Percentiles rank a stretch among this genome's conserved stretches.
Evolutionary conservation across 1,140 invertebrate species (phyloP).

Genomic region (Drosophila mauritiana): DNA sequence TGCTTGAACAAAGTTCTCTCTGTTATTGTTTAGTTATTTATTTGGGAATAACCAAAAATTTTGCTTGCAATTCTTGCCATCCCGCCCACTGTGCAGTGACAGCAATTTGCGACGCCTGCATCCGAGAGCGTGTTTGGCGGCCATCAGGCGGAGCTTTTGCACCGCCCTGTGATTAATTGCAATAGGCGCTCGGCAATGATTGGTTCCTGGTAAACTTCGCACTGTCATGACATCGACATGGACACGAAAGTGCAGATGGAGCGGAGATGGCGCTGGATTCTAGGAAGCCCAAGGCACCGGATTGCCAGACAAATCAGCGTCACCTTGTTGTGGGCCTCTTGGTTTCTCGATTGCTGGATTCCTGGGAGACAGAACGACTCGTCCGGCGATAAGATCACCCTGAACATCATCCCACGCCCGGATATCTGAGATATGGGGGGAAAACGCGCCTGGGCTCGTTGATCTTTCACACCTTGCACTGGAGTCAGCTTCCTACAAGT

Average conservation of each 20-base stretch:
- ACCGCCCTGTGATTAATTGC: conserved; percentile 75
- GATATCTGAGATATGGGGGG: conserved; percentile 5
- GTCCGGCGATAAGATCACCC: conserved; percentile 50
- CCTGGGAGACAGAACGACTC: conserved; percentile 47
- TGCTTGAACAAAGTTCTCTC: too few species aligned
- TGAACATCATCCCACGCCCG: conserved; percentile 34
- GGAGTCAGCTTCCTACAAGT: conserved; percentile 30
- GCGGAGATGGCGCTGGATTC: conserved; percentile 32
- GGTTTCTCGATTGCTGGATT: conserved; percentile 1
- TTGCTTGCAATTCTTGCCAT: not conserved
- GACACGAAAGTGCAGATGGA: conserved; percentile 13
- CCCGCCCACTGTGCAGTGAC: conserved; percentile 43
- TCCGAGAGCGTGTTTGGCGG: conserved; percentile 54
- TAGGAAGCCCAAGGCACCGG: conserved; percentile 28
- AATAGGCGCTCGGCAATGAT: conserved; percentile 67
- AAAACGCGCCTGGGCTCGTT: conserved; percentile 39
- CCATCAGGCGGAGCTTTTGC: conserved; percentile 66
- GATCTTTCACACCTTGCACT: conserved; percentile 70
- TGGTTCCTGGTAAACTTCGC: conserved; percentile 71
- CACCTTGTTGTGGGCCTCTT: conserved; percentile 17
- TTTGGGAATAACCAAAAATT: not conserved
- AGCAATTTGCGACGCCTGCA: conserved; percentile 50
- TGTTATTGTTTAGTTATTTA: too few species aligned
- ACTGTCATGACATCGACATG: conserved; percentile 53
- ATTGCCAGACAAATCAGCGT: conserved; percentile 70